phyloP scores from a whole-genome alignment of 2,888 invertebrate genomes.

The Aspidiotus destructor region DNA sequence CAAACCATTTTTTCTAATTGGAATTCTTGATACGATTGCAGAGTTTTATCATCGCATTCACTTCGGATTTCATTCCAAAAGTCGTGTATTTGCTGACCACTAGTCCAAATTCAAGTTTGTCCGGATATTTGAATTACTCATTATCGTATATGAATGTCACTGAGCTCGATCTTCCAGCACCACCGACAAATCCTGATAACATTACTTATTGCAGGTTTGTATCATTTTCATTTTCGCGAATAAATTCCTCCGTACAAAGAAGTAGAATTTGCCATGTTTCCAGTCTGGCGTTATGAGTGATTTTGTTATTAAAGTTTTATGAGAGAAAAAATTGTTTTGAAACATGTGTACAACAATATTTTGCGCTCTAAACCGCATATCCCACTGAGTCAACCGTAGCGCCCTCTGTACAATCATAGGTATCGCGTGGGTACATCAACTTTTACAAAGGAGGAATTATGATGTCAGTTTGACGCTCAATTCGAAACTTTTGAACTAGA shows the following conservation, averaged over 20 bases:
- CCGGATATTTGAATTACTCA: slow-evolving; percentile 70
- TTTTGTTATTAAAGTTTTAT: no score
- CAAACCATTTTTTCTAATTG: neutral
- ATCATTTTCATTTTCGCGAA: neutral
- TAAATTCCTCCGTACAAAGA: no score
- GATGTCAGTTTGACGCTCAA: no score
- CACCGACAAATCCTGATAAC: slow-evolving; percentile 43
- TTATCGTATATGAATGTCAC: slow-evolving; percentile 59
- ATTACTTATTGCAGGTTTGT: slow-evolving; percentile 54
- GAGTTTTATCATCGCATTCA: slow-evolving; percentile 35
- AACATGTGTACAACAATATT: no score
- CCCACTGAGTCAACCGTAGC: no score
- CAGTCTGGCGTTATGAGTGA: no score
- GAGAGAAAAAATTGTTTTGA: no score
- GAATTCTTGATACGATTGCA: slow-evolving; percentile 2
- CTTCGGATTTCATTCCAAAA: slow-evolving; percentile 34
- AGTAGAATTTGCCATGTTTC: no score
- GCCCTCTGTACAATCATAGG: no score
- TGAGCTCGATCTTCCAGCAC: slow-evolving; percentile 43
- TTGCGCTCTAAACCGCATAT: no score
- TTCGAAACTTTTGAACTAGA: neutral
- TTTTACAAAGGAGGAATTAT: no score
- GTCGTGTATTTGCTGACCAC: slow-evolving; percentile 62
- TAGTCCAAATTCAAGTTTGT: slow-evolving; percentile 52
- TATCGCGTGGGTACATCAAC: no score